phyloP scores from a whole-genome alignment of 2,113 vertebrate species.

The Aegithalos caudatus region DNA sequence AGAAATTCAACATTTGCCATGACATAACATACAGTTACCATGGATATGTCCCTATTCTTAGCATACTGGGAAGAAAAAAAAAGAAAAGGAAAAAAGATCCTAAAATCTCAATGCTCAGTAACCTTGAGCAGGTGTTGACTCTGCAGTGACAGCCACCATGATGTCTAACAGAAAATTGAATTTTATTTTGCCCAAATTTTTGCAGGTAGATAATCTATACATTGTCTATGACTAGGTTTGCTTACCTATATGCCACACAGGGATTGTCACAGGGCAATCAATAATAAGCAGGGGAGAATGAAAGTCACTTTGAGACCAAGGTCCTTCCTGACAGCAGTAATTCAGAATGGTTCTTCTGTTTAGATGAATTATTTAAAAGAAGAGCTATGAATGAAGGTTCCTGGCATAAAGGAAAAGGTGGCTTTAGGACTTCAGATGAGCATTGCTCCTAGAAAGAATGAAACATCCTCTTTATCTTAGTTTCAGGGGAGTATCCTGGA shows the following conservation, averaged over 20 bases:
- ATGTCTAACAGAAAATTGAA: not conserved
- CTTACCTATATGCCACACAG: not conserved
- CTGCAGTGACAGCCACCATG: not conserved
- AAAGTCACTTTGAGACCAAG: not conserved
- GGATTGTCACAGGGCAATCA: not conserved
- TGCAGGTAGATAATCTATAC: not conserved
- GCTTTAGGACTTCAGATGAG: not conserved
- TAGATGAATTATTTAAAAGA: not conserved
- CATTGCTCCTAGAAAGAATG: not conserved
- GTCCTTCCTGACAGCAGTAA: not conserved
- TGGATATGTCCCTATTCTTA: constrained; percentile 14
- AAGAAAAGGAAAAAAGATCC: not conserved
- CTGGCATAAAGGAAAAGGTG: not conserved
- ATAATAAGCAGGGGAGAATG: not conserved
- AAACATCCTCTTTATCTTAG: not conserved
- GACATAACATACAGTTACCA: constrained; percentile 19
- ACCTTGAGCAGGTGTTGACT: not conserved
- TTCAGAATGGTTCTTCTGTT: not conserved
- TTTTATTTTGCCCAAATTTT: not conserved
- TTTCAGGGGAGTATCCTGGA: not conserved
- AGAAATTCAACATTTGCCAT: constrained; percentile 9
- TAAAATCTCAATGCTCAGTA: not conserved
- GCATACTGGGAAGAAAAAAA: not conserved
- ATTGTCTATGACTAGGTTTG: not conserved
- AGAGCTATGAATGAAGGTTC: not conserved